Conservation (phyloP, 2,113 vertebrate genomes). For the Rissa tridactyla region DNA sequence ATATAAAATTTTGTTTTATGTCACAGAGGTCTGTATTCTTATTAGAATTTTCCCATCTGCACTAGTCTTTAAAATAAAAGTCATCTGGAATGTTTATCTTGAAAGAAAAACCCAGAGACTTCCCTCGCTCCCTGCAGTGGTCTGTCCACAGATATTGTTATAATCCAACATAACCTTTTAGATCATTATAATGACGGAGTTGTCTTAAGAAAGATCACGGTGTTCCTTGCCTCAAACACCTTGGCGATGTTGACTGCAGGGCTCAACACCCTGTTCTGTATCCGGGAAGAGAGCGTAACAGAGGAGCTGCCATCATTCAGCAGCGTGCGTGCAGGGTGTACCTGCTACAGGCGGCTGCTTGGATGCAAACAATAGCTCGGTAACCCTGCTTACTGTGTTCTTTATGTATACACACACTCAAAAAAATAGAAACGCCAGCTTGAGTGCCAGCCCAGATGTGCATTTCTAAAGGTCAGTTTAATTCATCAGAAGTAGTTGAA, state of each 20-base stretch:
- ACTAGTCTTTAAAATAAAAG: not conserved
- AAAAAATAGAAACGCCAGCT: not conserved
- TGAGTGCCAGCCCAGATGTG: not conserved
- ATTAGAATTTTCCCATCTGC: not conserved
- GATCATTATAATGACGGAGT: not conserved
- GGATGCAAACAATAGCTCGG: not conserved
- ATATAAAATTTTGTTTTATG: not conserved
- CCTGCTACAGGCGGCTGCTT: not conserved
- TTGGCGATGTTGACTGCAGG: not conserved
- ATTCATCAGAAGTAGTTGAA: slow-evolving; percentile 36
- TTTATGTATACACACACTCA: not conserved
- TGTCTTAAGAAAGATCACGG: not conserved
- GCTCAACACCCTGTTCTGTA: not conserved
- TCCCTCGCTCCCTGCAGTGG: not conserved
- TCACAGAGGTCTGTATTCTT: not conserved
- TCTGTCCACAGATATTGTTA: not conserved
- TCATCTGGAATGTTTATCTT: not conserved
- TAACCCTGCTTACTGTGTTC: not conserved
- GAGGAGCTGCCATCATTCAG: not conserved
- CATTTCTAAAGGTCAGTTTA: slow-evolving; percentile 48
- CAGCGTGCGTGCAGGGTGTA: not conserved
- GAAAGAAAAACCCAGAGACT: not conserved
- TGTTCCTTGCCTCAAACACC: not conserved
- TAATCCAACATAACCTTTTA: not conserved
- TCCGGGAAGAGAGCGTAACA: not conserved